Base-by-base conservation (phyloP, 2,888 invertebrate species). In the Erebia aethiops region DNA sequence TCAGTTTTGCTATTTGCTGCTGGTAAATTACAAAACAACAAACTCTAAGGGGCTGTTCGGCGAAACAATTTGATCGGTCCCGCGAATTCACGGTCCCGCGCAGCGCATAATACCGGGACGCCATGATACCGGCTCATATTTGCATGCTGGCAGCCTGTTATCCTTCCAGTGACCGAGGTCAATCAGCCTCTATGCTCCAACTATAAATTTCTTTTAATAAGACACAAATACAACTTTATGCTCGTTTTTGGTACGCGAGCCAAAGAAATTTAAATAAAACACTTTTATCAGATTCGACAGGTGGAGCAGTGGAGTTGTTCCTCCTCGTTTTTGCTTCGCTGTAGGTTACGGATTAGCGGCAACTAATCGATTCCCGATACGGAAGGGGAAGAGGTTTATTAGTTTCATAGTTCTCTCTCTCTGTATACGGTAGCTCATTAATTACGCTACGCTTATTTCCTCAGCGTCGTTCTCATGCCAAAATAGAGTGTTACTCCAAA, bases 191-290 rank as follows among this genome's bases (percentile, higher is more conserved):
- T 88, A 91, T 90, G 88, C 84, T 82, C 89, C 83, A 89, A 88
- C 92, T 91, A 93, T 93, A 93, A 92, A 93, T 93, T 93, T 92
- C 87, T 89, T 92, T 93, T 93, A 93, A 93, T 93, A 92, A 92
- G 93, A 93, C 93, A 93, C 92, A 93, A 93, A 91, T 90, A 82
- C 86, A 82, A 83, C 87, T 85, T 88, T 86, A 79, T 89, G 87
- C 83, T 92, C 86, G 86, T 92, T 92, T 93, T 91, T 88, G 89
- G 86, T 82, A 88, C 86, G 87, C 88, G 85, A 87, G 83, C 86
- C 84, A 87, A 87, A 88, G 87, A 92, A 91, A 93, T 93, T 92
- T 92, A 91, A 93, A 93, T 92, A 90, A 92, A 91, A 92, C 88
- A 90, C 86, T 91, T 90, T 91, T 92, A 93, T 92, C 92, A 92